Evolutionary conservation across 2,113 vertebrate species (phyloP), one percentile per base, ranked within the genome.

Genomic region (Phrynosoma blainvillii): DNA sequence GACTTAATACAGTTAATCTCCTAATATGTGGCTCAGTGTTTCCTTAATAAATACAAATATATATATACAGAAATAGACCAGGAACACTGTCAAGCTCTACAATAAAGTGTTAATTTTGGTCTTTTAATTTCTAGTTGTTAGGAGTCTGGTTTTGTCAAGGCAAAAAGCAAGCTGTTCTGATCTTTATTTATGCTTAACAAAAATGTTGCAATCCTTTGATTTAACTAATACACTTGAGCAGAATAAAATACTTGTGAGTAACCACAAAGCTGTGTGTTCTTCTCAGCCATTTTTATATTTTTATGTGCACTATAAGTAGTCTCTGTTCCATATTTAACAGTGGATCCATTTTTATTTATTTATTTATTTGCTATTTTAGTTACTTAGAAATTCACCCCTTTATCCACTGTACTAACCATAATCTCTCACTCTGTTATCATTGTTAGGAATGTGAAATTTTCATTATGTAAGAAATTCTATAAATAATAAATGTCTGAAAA

Each of bases 91-190:
- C 11, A 27, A 9, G 70, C 79, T 89, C 74, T 79, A 91, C 68
- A 92, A 87, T 91, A 76, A 36, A 87, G 84, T 88, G 66, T 89
- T 13, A 18, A 71, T 36, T 1, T 36, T 71, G 47, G 21, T 32
- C 54, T 80, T 77, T 87, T 20, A 90, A 78, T 85, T 81, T 11
- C 10, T 0, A 59, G 56, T 59, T 59, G 14, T 89, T 74, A 84
- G 89, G 89, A 74, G 36, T 87, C 86, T 86, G n/a, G 21, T 86
- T 86, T 85, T 93, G 93, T 78, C 90, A 91, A 93, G 95, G 90
- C 74, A 91, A 93, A 94, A 92, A 76, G 85, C 91, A 89, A 52
- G 76, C 70, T 75, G 59, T 70, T 87, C 88, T 93, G 93, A 92
- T 90, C 93, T 82, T 91, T 90, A 90, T 65, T 95, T 94, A 80